phyloP scores from a whole-genome alignment of 2,888 invertebrate genomes.

The Apodemia duryi region DNA sequence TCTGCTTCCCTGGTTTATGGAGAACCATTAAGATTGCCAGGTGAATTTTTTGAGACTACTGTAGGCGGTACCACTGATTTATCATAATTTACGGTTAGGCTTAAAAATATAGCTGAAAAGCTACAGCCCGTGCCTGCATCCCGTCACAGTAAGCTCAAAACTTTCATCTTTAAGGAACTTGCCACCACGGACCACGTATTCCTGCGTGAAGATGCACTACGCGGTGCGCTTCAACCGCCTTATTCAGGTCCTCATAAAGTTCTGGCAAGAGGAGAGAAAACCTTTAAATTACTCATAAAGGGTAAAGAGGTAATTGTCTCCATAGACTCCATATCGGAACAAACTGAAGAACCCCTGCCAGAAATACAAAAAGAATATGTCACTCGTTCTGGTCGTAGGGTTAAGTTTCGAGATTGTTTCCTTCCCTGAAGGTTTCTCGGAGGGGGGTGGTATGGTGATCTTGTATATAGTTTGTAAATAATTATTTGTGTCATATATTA shows the following conservation, averaged over 20 bases:
- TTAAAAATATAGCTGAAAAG: constrained; percentile 20
- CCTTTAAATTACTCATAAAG: constrained; percentile 29
- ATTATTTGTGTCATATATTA: too few species aligned
- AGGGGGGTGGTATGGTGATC: constrained; percentile 1
- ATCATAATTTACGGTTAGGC: constrained; percentile 24
- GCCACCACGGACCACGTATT: constrained; percentile 31
- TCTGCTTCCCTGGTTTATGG: constrained; percentile 33
- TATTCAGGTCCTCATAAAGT: constrained; percentile 37
- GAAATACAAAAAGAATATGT: constrained; percentile 1
- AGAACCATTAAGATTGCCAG: constrained; percentile 32
- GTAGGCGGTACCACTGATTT: constrained; percentile 20
- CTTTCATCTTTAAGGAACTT: constrained; percentile 36
- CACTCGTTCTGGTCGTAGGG: constrained; percentile 14
- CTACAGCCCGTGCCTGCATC: constrained; percentile 24
- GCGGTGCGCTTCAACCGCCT: constrained; percentile 33
- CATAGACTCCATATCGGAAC: constrained; percentile 26
- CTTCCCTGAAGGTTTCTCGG: constrained; percentile 14
- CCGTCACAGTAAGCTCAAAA: constrained; percentile 25
- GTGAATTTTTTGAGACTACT: constrained; percentile 24
- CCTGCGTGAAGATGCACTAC: constrained; percentile 32
- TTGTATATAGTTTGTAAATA: too few species aligned
- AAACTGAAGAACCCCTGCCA: not conserved
- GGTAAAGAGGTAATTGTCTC: constrained; percentile 32
- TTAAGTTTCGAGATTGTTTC: constrained; percentile 11
- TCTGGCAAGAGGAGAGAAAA: constrained; percentile 30